Percentiles rank a stretch among this genome's conserved stretches.
These are phyloP conservation scores for Ridgeia piscesae DNA, from an alignment of 1,140 invertebrate species.

Conservation along the genomic window DNA sequence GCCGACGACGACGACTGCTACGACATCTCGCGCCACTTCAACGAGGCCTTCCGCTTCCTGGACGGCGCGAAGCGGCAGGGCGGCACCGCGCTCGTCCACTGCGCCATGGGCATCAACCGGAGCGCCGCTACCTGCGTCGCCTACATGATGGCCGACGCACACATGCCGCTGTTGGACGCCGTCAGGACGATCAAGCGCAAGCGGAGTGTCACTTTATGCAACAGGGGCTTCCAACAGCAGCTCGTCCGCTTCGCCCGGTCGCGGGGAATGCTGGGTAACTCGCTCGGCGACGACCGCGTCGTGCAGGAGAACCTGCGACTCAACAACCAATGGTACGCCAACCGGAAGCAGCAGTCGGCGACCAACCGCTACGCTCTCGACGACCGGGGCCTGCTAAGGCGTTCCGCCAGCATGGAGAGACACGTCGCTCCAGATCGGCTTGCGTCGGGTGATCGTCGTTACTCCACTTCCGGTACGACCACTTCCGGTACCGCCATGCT, in stretches of 20 bases:
- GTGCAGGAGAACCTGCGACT: conserved; percentile 11
- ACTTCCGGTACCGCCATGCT: neutral
- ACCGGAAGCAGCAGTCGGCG: neutral
- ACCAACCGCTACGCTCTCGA: neutral
- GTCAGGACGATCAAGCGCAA: conserved; percentile 24
- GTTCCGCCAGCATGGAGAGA: neutral
- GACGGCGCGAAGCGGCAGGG: conserved; percentile 23
- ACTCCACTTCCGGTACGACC: neutral
- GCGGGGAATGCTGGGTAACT: conserved; percentile 16
- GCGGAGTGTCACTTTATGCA: conserved; percentile 21
- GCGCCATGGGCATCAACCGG: conserved; percentile 31
- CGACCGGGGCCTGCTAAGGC: neutral
- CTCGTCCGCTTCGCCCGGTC: conserved; percentile 26
- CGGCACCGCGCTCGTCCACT: conserved; percentile 28
- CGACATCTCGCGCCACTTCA: conserved; percentile 30
- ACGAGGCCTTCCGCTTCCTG: conserved; percentile 26
- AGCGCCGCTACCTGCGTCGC: conserved; percentile 28
- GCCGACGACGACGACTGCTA: conserved; percentile 29
- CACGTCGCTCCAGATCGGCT: neutral
- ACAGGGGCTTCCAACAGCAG: conserved; percentile 26
- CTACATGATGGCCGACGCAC: conserved; percentile 26
- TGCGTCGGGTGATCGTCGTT: neutral
- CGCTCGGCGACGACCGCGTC: conserved; percentile 11
- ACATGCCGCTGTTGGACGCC: conserved; percentile 21
- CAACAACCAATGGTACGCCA: neutral